Evolutionary conservation across 2,888 invertebrate genomes (phyloP).

Genomic region (Synanthedon vespiformis): DNA sequence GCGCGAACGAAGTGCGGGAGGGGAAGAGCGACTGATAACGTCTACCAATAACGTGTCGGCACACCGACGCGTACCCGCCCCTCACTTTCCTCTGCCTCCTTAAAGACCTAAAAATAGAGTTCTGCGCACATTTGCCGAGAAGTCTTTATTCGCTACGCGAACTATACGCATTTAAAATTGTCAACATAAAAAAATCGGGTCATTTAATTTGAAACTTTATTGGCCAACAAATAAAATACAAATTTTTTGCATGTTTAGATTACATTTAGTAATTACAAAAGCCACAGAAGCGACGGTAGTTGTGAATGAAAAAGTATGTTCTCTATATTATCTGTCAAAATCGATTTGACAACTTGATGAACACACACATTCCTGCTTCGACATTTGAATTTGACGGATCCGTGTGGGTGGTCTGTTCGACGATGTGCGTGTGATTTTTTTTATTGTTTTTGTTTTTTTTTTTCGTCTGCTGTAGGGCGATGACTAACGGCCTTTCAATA

Average conservation of each 20-base stretch:
- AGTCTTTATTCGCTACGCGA: too few relatives aligned
- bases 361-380: constrained; percentile 59
- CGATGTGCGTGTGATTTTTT: constrained; percentile 28
- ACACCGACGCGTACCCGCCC: too few relatives aligned
- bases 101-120: too few relatives aligned
- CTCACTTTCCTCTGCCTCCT: too few relatives aligned
- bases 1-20: too few relatives aligned
- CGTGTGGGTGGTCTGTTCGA: constrained; percentile 56
- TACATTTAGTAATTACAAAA: constrained; percentile 8
- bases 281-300: constrained; percentile 28
- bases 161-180: too few relatives aligned
- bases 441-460: constrained; percentile 26
- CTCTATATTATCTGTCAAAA: constrained; percentile 59
- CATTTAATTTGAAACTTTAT: constrained; percentile 18
- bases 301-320: constrained; percentile 12
- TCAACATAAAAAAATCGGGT: constrained; percentile 9
- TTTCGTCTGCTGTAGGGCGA: constrained; percentile 37
- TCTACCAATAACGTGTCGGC: too few relatives aligned
- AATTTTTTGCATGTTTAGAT: too few relatives aligned
- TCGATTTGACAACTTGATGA: constrained; percentile 68
- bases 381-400: constrained; percentile 55
- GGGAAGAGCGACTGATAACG: too few relatives aligned
- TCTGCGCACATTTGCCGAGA: too few relatives aligned
- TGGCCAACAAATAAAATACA: too few relatives aligned
- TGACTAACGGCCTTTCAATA: constrained; percentile 60